Percentiles rank a stretch among this genome's conserved stretches.
phyloP scores from a whole-genome alignment of 1,140 invertebrate genomes.

The Hesperophylax magnus region DNA sequence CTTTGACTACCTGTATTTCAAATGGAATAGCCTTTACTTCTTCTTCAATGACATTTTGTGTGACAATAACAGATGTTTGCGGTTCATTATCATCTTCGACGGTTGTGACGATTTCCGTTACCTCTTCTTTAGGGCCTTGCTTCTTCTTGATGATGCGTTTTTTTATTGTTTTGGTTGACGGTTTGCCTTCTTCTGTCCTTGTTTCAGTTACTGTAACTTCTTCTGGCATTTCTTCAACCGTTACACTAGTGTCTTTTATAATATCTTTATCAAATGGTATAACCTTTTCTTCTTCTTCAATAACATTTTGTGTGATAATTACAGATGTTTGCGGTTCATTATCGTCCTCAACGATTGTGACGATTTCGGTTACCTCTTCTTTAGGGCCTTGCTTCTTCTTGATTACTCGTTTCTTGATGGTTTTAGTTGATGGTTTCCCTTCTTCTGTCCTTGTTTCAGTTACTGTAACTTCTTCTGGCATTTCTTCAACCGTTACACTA shows the following conservation, averaged over 20 bases:
- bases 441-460: conserved; percentile 62
- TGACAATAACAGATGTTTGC: conserved; percentile 55
- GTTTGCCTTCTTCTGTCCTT: conserved; percentile 61
- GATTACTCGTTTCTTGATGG: conserved; percentile 60
- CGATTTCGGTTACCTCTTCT: conserved; percentile 60
- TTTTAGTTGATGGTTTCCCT: conserved; percentile 63
- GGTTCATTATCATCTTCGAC: conserved; percentile 59
- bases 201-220: conserved; percentile 66
- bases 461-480: conserved; percentile 65
- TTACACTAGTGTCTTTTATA: neutral
- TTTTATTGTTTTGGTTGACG: conserved; percentile 61
- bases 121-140: conserved; percentile 61
- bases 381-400: conserved; percentile 61
- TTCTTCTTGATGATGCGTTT: conserved; percentile 62
- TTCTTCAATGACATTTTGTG: conserved; percentile 48
- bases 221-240: conserved; percentile 59
- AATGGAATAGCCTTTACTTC: neutral
- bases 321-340: conserved; percentile 59
- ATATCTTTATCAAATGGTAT: too few species aligned
- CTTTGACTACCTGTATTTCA: neutral
- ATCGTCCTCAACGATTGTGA: conserved; percentile 55
- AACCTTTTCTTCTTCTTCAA: conserved; percentile 20
- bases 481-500: conserved; percentile 49
- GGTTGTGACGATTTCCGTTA: conserved; percentile 57
- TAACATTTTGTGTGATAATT: conserved; percentile 49